Percentiles rank a stretch among this genome's conserved stretches.
Evolutionary conservation across 2,797 vertebrate genomes (phyloP).

Genomic region (Luscinia luscinia): DNA sequence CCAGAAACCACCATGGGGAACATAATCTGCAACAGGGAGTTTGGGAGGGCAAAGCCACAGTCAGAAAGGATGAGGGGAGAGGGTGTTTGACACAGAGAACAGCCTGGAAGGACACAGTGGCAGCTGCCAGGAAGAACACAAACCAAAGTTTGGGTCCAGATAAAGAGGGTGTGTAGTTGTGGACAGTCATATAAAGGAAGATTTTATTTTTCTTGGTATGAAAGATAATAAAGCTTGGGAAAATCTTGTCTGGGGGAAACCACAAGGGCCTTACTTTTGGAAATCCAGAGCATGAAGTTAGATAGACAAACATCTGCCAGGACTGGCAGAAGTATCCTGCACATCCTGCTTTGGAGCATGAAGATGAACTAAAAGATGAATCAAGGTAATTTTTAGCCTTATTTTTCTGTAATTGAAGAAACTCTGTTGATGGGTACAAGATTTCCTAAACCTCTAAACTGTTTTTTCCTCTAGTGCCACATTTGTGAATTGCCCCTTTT

Average conservation of each 20-base stretch:
- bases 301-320: not conserved
- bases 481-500: not conserved
- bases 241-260: not conserved
- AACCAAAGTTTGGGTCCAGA: not conserved
- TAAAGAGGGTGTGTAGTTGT: not conserved
- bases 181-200: not conserved
- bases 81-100: not conserved
- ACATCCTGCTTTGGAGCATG: not conserved
- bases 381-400: not conserved
- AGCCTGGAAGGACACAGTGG: not conserved
- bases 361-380: not conserved
- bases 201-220: not conserved
- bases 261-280: not conserved
- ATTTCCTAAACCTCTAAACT: not conserved
- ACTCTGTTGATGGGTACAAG: not conserved
- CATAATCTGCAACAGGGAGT: not conserved
- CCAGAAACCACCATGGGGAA: not conserved
- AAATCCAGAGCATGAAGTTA: not conserved
- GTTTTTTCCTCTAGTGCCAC: not conserved
- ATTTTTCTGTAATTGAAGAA: not conserved
- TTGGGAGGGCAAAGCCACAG: not conserved
- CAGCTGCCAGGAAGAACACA: not conserved
- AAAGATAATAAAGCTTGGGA: not conserved
- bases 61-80: not conserved
- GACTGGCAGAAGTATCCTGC: not conserved